These are phyloP conservation scores for Paraescarpia echinospica DNA, from an alignment of 1,140 invertebrate species.

Conservation along the genomic window DNA sequence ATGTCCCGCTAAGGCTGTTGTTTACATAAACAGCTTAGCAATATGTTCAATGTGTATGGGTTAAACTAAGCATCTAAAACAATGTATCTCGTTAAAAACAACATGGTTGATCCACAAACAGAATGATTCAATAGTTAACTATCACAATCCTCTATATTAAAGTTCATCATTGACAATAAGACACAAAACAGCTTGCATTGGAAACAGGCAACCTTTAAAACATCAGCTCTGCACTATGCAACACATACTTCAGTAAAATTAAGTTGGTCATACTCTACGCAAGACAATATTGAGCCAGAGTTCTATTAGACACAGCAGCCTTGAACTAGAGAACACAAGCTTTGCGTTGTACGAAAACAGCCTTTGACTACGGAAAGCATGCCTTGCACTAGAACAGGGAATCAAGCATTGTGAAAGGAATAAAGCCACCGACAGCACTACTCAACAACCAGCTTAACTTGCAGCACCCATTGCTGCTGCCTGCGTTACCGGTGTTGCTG, in stretches of 20 bases:
- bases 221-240: neutral
- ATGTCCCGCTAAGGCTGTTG: neutral
- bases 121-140: neutral
- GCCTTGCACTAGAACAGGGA: neutral
- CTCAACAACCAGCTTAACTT: neutral
- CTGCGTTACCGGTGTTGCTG: neutral
- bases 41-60: neutral
- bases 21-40: neutral
- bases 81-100: neutral
- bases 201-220: neutral
- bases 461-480: neutral
- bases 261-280: neutral
- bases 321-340: neutral
- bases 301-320: too few relatives aligned
- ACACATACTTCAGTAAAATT: neutral
- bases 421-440: neutral
- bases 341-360: neutral
- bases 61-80: neutral
- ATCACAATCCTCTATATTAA: neutral
- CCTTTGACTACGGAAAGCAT: neutral
- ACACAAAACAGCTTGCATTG: too few relatives aligned
- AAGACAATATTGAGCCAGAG: neutral
- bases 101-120: neutral
- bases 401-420: too few relatives aligned
- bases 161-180: neutral